Evolutionary conservation across 2,888 invertebrate genomes (phyloP).

Genomic region (Coecobrya sp.): DNA sequence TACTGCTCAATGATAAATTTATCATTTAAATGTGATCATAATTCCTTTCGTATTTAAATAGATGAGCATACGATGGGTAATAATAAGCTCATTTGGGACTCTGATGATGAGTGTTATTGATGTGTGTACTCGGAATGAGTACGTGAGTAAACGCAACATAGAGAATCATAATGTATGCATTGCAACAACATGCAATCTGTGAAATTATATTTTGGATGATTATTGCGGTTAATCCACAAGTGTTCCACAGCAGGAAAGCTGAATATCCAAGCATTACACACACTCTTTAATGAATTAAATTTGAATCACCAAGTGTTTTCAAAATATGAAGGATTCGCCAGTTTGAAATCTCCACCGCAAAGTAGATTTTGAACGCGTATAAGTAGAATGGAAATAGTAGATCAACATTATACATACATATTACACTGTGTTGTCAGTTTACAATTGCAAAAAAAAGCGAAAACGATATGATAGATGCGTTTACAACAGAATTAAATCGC

Average conservation of each 20-base stretch:
- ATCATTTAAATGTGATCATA: constrained; percentile 37
- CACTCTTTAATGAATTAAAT: background rate
- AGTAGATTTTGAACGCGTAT: too few relatives aligned
- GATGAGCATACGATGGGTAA: constrained; percentile 27
- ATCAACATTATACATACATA: background rate
- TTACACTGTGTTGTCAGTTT: background rate
- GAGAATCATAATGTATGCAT: background rate
- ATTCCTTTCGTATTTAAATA: constrained; percentile 57
- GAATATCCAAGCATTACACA: constrained; percentile 19
- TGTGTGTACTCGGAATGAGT: constrained; percentile 24
- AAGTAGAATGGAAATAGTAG: background rate
- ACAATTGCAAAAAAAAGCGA: background rate
- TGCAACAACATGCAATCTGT: background rate
- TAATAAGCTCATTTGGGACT: constrained; percentile 1
- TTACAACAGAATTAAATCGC: too few relatives aligned
- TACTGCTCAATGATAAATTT: constrained; percentile 4
- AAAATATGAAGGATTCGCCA: background rate
- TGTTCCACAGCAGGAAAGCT: constrained; percentile 72
- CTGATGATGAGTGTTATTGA: background rate
- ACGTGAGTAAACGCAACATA: background rate
- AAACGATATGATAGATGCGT: background rate
- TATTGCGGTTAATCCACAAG: constrained; percentile 69
- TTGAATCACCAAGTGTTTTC: constrained; percentile 45
- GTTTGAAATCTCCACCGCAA: background rate
- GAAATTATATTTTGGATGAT: constrained; percentile 15